phyloP scores from a whole-genome alignment of 1,140 invertebrate species.

The Cyclargus thomasi region DNA sequence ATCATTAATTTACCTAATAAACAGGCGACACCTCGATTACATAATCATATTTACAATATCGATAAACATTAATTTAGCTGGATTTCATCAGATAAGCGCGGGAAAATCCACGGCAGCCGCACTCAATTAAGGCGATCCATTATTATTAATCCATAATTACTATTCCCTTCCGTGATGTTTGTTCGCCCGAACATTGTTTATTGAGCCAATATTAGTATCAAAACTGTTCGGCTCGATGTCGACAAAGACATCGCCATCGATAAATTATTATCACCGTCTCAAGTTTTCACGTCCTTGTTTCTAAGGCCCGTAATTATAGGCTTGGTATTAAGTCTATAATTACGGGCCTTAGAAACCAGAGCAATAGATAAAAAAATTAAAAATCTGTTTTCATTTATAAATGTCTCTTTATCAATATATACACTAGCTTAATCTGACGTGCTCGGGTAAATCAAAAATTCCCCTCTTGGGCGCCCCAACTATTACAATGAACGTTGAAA shows the following conservation, averaged over 20 bases:
- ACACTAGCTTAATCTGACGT: too few relatives aligned
- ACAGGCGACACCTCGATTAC: slow-evolving; percentile 9
- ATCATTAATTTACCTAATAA: background rate
- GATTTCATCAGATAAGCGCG: slow-evolving; percentile 30
- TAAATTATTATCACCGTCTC: background rate
- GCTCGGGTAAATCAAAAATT: too few relatives aligned
- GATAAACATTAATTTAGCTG: slow-evolving; percentile 34
- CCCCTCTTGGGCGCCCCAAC: too few relatives aligned
- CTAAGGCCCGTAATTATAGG: too few relatives aligned
- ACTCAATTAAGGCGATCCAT: slow-evolving; percentile 42
- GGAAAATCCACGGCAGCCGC: slow-evolving; percentile 29
- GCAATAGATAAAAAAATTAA: too few relatives aligned
- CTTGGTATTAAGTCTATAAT: too few relatives aligned
- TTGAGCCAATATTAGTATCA: slow-evolving; percentile 39
- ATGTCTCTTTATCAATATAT: too few relatives aligned
- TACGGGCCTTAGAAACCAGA: too few relatives aligned
- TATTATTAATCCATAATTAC: slow-evolving; percentile 56
- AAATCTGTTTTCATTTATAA: too few relatives aligned
- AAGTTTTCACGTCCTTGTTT: too few relatives aligned
- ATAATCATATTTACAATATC: slow-evolving; percentile 29
- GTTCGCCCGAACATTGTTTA: slow-evolving; percentile 38
- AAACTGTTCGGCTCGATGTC: slow-evolving; percentile 19
- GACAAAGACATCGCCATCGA: slow-evolving; percentile 1
- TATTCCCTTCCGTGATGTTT: slow-evolving; percentile 41
- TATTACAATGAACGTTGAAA: too few relatives aligned